These are phyloP conservation scores for Ommatoiulus sabulosus DNA, from an alignment of 2,888 invertebrate species.

Conservation along the genomic window DNA sequence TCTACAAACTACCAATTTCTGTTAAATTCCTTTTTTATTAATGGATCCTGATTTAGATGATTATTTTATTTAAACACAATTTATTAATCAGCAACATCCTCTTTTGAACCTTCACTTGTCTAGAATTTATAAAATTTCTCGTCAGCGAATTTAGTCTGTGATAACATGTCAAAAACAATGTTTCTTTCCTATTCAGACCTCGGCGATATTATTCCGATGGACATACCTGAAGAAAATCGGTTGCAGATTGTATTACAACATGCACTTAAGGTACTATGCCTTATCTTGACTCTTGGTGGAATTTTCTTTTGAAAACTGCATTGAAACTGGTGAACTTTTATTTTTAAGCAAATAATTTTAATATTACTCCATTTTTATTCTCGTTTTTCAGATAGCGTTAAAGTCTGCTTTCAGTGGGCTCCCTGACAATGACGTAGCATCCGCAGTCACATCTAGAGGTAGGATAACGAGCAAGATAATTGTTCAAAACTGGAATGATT, in stretches of 20 bases:
- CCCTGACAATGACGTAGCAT: not conserved
- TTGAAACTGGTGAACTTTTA: not conserved
- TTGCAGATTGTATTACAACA: not conserved
- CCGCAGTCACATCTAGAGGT: not conserved
- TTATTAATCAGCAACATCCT: no score
- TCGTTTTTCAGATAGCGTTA: not conserved
- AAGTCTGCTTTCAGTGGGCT: not conserved
- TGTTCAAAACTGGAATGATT: no score
- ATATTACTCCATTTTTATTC: no score
- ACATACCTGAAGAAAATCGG: not conserved
- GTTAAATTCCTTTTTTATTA: not conserved
- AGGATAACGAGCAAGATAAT: no score
- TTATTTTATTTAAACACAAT: no score
- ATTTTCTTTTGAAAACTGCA: not conserved
- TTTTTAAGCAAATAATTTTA: not conserved
- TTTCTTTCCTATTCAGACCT: not conserved
- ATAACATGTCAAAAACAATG: not conserved
- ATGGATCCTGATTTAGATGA: no score
- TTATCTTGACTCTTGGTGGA: no score
- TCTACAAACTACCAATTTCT: no score
- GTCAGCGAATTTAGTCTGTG: no score
- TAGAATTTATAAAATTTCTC: no score
- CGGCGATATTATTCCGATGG: not conserved
- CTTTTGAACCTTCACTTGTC: no score
- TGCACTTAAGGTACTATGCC: not conserved